Percentiles rank a stretch among this genome's conserved stretches.
These are phyloP conservation scores for Danaus plexippus DNA, from an alignment of 1,140 invertebrate species.

Conservation along the genomic window DNA sequence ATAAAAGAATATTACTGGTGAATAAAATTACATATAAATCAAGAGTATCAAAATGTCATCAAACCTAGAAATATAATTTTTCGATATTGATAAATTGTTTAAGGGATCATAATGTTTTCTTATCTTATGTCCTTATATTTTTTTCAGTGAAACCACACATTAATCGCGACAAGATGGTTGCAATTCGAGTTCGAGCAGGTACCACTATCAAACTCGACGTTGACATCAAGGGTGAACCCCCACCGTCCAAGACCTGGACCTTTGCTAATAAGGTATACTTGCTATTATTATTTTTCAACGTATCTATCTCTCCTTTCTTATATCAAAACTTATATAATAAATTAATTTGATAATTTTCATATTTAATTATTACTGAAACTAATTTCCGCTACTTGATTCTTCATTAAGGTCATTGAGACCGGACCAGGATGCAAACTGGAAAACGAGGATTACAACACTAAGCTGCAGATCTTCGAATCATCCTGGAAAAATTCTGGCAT, in stretches of 20 bases:
- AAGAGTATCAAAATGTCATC: no score
- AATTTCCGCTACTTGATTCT: neutral
- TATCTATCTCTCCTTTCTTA: neutral
- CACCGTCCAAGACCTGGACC: conserved; percentile 92
- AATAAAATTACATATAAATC: no score
- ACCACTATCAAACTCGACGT: conserved; percentile 93
- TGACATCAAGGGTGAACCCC: conserved; percentile 95
- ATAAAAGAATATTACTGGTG: no score
- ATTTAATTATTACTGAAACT: conserved; percentile 4
- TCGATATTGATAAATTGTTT: no score
- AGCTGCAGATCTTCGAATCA: conserved; percentile 85
- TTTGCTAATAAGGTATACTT: conserved; percentile 76
- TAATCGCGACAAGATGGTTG: conserved; percentile 91
- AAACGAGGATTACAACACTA: conserved; percentile 95
- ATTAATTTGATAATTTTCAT: conserved; percentile 9
- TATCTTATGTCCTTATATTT: neutral
- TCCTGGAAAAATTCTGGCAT: conserved; percentile 88
- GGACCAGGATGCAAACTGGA: conserved; percentile 81
- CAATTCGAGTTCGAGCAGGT: conserved; percentile 91
- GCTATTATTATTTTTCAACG: no score
- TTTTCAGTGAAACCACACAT: conserved; percentile 88
- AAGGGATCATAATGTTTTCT: no score
- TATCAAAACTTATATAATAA: no score
- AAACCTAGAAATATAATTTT: no score
- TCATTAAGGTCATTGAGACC: conserved; percentile 51